Conservation (phyloP, 2,113 vertebrate genomes). For the Notarius lentiginosus region DNA sequence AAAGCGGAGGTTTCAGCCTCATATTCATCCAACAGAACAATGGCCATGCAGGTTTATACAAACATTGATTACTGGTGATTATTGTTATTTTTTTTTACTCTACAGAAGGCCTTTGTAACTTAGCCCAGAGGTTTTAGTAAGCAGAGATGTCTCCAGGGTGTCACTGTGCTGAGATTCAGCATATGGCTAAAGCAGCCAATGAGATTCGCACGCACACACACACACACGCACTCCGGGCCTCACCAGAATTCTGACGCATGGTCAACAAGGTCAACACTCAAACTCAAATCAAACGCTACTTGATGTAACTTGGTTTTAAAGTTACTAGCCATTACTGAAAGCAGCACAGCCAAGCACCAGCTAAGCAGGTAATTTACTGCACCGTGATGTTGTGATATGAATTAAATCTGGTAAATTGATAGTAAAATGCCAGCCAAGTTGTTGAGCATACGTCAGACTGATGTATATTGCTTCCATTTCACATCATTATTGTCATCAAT, state of each 20-base stretch:
- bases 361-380: background rate
- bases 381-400: background rate
- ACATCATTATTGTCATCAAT: slow-evolving; percentile 25
- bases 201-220: slow-evolving; percentile 6
- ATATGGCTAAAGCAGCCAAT: slow-evolving; percentile 11
- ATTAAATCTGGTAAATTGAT: background rate
- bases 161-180: slow-evolving; percentile 9
- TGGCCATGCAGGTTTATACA: background rate
- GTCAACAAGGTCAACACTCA: slow-evolving; percentile 23
- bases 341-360: slow-evolving; percentile 14
- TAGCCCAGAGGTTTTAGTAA: slow-evolving; percentile 1
- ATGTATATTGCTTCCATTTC: slow-evolving; percentile 44
- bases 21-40: slow-evolving; percentile 19
- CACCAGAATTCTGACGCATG: slow-evolving; percentile 34
- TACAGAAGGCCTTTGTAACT: slow-evolving; percentile 8
- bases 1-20: background rate
- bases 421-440: slow-evolving; percentile 27
- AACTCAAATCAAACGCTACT: slow-evolving; percentile 14
- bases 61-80: slow-evolving; percentile 4
- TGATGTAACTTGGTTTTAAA: background rate
- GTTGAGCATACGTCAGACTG: slow-evolving; percentile 35
- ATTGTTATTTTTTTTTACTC: background rate
- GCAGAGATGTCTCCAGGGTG: slow-evolving; percentile 26
- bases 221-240: background rate
- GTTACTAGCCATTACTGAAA: background rate